Evolutionary conservation across 2,797 vertebrate genomes (phyloP).

Genomic region (Hippopotamyrus pictus): DNA sequence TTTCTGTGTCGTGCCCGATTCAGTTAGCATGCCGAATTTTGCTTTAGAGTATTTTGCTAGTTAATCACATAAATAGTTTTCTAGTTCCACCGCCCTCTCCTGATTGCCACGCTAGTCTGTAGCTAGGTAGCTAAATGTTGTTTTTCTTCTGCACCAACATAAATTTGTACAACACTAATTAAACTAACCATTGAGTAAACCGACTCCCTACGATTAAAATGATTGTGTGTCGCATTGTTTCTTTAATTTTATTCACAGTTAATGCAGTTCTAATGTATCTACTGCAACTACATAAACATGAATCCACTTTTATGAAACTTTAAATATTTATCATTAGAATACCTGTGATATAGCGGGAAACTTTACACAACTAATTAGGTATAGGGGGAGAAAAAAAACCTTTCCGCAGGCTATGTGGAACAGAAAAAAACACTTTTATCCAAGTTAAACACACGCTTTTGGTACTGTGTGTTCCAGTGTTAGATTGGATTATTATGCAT

Average conservation of each 20-base stretch:
- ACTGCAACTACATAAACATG: not conserved
- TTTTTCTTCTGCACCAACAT: not conserved
- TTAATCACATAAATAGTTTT: conserved; percentile 5
- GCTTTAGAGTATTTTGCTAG: not conserved
- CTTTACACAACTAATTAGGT: not conserved
- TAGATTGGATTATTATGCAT: not conserved
- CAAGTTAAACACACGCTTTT: not conserved
- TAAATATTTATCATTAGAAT: not conserved
- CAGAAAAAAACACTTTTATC: not conserved
- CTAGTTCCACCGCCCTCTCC: not conserved
- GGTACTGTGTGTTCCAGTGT: not conserved
- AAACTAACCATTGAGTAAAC: not conserved
- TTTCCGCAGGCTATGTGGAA: not conserved
- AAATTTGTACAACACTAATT: not conserved
- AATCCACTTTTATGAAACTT: conserved; percentile 2
- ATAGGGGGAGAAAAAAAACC: not conserved
- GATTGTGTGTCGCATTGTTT: not conserved
- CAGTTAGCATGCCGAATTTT: not conserved
- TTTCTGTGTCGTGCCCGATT: not conserved
- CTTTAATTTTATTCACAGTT: not conserved
- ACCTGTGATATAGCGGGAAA: not conserved
- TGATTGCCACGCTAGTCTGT: conserved; percentile 8
- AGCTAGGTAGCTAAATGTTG: conserved; percentile 9
- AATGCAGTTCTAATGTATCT: not conserved
- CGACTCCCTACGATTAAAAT: not conserved